These are phyloP conservation scores for Pteruthius melanotis DNA, from an alignment of 2,113 vertebrate species.

Conservation along the genomic window DNA sequence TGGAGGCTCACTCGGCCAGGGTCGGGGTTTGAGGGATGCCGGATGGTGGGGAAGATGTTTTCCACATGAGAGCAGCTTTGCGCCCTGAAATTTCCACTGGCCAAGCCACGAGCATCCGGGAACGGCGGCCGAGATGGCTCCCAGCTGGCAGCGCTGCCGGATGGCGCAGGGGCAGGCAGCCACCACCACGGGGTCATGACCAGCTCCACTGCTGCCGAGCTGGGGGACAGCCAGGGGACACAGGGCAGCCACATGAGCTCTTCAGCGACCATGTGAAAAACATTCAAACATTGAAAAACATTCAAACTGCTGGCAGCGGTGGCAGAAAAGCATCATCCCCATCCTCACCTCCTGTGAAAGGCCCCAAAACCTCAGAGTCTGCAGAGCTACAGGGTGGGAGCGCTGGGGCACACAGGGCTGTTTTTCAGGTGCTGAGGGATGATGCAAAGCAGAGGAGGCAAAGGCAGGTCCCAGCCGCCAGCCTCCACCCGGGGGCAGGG, in stretches of 20 bases:
- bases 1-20: rapidly evolving
- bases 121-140: neutral
- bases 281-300: neutral
- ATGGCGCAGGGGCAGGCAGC: neutral
- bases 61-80: slow-evolving; percentile 4
- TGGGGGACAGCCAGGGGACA: slow-evolving; percentile 50
- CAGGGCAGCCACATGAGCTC: neutral
- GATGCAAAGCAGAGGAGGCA: neutral
- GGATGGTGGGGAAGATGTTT: neutral
- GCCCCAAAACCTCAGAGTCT: neutral
- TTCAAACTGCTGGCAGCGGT: neutral
- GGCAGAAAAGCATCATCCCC: neutral
- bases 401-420: neutral
- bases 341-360: neutral
- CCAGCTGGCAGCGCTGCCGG: neutral
- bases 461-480: neutral
- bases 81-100: neutral
- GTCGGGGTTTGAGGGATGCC: neutral
- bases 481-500: neutral
- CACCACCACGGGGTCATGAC: neutral
- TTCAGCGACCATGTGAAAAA: neutral
- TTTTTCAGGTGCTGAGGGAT: neutral
- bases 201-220: neutral
- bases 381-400: neutral
- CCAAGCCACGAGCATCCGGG: neutral